Conservation (phyloP, 1,140 invertebrate genomes). For the Listronotus oregonensis region DNA sequence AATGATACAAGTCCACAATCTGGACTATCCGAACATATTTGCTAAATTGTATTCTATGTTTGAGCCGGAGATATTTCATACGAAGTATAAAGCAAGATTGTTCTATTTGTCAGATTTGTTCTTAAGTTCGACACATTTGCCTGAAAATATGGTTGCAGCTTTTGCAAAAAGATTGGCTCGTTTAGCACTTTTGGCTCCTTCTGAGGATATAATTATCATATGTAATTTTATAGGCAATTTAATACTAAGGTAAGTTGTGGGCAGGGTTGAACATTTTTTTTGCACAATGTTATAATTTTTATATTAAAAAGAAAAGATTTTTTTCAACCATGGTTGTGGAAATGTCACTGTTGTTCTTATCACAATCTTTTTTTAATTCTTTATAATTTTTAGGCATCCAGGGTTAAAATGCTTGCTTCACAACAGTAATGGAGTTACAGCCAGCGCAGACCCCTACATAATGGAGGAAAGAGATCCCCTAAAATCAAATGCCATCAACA, state of each 20-base stretch:
- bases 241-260: constrained; percentile 67
- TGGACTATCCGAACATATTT: constrained; percentile 96
- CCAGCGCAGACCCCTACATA: constrained; percentile 78
- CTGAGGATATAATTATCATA: constrained; percentile 79
- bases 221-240: constrained; percentile 87
- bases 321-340: too few relatives aligned
- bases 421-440: constrained; percentile 59
- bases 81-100: constrained; percentile 84
- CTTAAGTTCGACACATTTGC: constrained; percentile 91
- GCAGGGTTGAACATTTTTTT: too few relatives aligned
- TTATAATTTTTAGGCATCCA: constrained; percentile 71
- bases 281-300: too few relatives aligned
- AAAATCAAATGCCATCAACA: constrained; percentile 79
- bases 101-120: constrained; percentile 90
- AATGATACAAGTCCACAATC: constrained; percentile 88
- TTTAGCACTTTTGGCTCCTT: constrained; percentile 78
- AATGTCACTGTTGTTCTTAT: too few relatives aligned
- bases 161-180: constrained; percentile 90
- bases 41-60: constrained; percentile 92
- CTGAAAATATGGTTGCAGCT: constrained; percentile 88
- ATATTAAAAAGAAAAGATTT: too few relatives aligned
- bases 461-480: constrained; percentile 79
- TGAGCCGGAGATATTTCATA: constrained; percentile 86
- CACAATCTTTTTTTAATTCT: too few relatives aligned
- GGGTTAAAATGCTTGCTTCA: constrained; percentile 80